phyloP scores from a whole-genome alignment of 1,140 invertebrate species.

The Penaeus japonicus region DNA sequence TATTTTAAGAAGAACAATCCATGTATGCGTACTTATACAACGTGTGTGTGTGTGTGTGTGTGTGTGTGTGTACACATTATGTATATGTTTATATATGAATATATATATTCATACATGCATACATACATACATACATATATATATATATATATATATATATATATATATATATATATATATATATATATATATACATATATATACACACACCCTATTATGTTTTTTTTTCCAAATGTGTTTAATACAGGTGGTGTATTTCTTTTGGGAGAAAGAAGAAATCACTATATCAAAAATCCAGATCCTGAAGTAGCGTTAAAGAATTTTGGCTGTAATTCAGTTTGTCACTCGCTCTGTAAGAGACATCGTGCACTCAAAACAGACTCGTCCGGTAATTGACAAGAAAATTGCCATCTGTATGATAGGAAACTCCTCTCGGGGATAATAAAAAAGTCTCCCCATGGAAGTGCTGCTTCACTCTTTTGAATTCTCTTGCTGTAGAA shows the following conservation, averaged over 20 bases:
- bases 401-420: no score
- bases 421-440: no score
- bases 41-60: background rate
- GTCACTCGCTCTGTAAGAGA: no score
- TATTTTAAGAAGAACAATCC: no score
- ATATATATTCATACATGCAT: background rate
- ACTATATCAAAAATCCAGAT: no score
- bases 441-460: background rate
- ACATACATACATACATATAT: background rate
- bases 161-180: background rate
- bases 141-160: background rate
- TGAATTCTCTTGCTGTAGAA: constrained; percentile 33
- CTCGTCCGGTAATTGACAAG: no score
- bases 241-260: no score
- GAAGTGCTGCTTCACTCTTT: background rate
- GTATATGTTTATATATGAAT: background rate
- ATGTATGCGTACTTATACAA: background rate
- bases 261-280: no score
- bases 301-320: no score
- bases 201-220: background rate
- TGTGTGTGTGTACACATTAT: background rate
- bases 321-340: no score
- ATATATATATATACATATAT: background rate
- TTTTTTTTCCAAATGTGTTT: no score
- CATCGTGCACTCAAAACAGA: no score